phyloP scores from a whole-genome alignment of 1,140 invertebrate species.

The Drosophila takahashii region DNA sequence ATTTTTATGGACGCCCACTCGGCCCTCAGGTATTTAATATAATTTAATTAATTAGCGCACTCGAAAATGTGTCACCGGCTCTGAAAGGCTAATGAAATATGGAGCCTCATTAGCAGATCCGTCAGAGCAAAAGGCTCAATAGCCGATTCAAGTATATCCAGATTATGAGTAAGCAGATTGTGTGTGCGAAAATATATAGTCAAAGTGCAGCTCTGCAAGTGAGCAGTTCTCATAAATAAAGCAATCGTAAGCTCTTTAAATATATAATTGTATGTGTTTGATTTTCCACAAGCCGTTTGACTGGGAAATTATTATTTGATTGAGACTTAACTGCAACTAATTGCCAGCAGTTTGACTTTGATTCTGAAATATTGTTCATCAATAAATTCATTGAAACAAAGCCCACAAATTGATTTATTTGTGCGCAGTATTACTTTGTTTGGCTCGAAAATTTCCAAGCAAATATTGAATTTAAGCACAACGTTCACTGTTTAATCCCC shows the following conservation, averaged over 20 bases:
- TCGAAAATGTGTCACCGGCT: conserved; percentile 38
- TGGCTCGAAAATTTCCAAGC: not conserved
- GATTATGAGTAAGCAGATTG: conserved; percentile 7
- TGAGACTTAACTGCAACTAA: conserved; percentile 36
- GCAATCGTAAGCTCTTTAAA: conserved; percentile 8
- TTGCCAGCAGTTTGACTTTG: conserved; percentile 28
- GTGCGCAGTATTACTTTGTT: conserved; percentile 7
- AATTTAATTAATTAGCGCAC: conserved; percentile 40
- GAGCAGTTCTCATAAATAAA: conserved; percentile 8
- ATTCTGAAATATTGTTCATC: conserved; percentile 23
- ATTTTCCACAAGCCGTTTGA: not conserved
- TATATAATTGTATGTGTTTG: not conserved
- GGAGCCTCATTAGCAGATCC: conserved; percentile 27
- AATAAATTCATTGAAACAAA: conserved; percentile 28
- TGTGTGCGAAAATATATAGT: not conserved
- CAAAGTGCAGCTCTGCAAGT: not conserved
- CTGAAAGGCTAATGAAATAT: conserved; percentile 41
- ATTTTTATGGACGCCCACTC: not conserved
- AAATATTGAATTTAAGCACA: conserved; percentile 45
- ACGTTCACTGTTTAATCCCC: conserved; percentile 24
- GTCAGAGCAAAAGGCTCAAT: not conserved
- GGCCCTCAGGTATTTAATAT: conserved; percentile 42
- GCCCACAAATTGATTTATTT: conserved; percentile 35
- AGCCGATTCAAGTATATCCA: not conserved
- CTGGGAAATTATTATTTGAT: conserved; percentile 38